These are phyloP conservation scores for Chromis chromis DNA, from an alignment of 2,797 vertebrate genomes.

Conservation along the genomic window DNA sequence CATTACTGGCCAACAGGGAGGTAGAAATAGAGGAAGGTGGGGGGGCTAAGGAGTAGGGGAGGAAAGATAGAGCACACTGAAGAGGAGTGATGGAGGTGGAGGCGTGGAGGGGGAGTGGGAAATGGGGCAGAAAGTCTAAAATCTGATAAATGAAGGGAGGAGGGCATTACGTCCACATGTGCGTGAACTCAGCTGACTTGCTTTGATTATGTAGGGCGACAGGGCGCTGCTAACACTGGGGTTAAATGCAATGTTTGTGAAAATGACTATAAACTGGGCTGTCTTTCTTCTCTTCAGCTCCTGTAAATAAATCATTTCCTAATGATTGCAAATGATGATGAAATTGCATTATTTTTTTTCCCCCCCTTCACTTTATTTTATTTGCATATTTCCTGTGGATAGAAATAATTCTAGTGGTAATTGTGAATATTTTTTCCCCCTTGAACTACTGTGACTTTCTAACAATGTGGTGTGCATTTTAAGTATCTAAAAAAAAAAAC, in stretches of 20 bases:
- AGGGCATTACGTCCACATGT: slow-evolving; percentile 62
- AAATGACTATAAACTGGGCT: slow-evolving; percentile 50
- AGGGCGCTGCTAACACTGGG: slow-evolving; percentile 29
- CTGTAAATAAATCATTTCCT: slow-evolving; percentile 14
- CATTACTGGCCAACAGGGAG: slow-evolving; percentile 92
- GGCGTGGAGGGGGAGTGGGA: slow-evolving; percentile 55
- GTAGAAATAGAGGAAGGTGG: slow-evolving; percentile 58
- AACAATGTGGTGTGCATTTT: slow-evolving; percentile 56
- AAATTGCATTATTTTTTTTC: slow-evolving; percentile 29
- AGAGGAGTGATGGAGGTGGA: slow-evolving; percentile 56
- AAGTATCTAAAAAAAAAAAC: slow-evolving; percentile 49
- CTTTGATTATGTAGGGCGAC: slow-evolving; percentile 40
- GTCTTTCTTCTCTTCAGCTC: slow-evolving; percentile 28
- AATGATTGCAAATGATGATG: slow-evolving; percentile 37
- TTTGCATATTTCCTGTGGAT: slow-evolving; percentile 34
- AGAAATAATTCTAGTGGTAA: slow-evolving; percentile 12
- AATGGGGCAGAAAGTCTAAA: slow-evolving; percentile 91
- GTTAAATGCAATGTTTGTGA: slow-evolving; percentile 37
- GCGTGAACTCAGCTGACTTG: slow-evolving; percentile 54
- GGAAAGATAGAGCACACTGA: slow-evolving; percentile 66
- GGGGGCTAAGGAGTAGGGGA: slow-evolving; percentile 82
- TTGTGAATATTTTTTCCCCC: slow-evolving; percentile 36
- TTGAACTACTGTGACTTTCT: slow-evolving; percentile 32
- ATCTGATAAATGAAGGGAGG: slow-evolving; percentile 91
- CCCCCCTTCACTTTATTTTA: slow-evolving; percentile 23